Conservation (phyloP, 2,113 vertebrate species). For the Lophotis ruficrista region DNA sequence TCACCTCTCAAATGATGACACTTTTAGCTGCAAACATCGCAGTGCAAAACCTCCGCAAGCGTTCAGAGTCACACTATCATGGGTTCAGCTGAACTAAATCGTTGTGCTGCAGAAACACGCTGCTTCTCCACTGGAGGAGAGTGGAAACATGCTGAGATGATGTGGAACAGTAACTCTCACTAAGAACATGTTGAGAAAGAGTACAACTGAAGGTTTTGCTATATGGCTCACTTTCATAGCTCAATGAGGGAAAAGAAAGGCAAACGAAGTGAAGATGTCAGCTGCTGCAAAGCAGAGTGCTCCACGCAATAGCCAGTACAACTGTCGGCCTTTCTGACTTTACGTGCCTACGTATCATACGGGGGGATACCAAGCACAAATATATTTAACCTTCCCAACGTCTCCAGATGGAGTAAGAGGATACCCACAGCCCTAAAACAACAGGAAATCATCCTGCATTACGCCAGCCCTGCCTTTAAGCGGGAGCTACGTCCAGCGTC, state of each 20-base stretch:
- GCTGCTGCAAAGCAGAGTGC: neutral
- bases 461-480: neutral
- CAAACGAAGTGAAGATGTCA: neutral
- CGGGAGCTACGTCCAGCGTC: neutral
- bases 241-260: neutral
- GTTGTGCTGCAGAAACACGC: neutral
- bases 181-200: neutral
- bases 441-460: neutral
- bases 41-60: neutral
- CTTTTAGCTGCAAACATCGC: neutral
- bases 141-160: neutral
- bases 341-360: accelerated
- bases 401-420: neutral
- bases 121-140: neutral
- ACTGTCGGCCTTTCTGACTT: neutral
- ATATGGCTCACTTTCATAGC: neutral
- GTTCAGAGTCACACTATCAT: accelerated
- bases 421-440: neutral
- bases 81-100: neutral
- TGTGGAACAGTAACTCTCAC: neutral
- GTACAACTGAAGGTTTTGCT: neutral
- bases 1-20: neutral
- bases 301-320: neutral
- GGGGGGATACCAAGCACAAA: neutral
- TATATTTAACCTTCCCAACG: neutral